A percentile compares a stretch with the other conserved stretches of the same genome.
Evolutionary conservation across 2,797 vertebrate genomes (phyloP).

Genomic region (Chanos chanos): DNA sequence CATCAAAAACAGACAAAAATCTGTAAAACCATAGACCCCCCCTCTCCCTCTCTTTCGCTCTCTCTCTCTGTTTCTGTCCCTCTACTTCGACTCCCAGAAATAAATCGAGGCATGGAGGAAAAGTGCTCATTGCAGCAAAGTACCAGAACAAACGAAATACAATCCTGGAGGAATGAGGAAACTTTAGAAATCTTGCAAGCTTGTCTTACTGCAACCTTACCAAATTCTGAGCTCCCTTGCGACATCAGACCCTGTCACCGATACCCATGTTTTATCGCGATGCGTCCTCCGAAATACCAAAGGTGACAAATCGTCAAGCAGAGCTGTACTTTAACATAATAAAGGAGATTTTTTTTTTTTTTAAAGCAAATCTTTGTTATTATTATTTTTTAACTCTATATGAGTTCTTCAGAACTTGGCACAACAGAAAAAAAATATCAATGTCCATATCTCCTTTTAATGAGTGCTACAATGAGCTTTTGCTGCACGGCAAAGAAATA

Average conservation of each 20-base stretch:
- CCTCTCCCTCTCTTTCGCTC: too few species aligned
- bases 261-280: conserved; percentile 29
- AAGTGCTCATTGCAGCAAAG: conserved; percentile 47
- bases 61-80: too few species aligned
- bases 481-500: background rate
- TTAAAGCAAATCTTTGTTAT: background rate
- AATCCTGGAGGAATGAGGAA: conserved; percentile 38
- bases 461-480: conserved; percentile 1
- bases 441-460: too few species aligned
- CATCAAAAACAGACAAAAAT: too few species aligned
- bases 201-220: conserved; percentile 40
- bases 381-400: too few species aligned
- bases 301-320: conserved; percentile 25
- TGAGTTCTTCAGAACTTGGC: too few species aligned
- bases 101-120: conserved; percentile 29
- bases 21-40: too few species aligned
- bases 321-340: conserved; percentile 15
- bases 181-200: conserved; percentile 35
- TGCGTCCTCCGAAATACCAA: conserved; percentile 31
- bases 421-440: too few species aligned
- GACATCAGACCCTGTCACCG: conserved; percentile 23
- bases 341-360: conserved; percentile 4
- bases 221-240: conserved; percentile 27
- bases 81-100: too few species aligned
- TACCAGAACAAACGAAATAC: conserved; percentile 52